These are phyloP conservation scores for Scomber colias DNA, from an alignment of 2,113 vertebrate genomes.

Conservation along the genomic window DNA sequence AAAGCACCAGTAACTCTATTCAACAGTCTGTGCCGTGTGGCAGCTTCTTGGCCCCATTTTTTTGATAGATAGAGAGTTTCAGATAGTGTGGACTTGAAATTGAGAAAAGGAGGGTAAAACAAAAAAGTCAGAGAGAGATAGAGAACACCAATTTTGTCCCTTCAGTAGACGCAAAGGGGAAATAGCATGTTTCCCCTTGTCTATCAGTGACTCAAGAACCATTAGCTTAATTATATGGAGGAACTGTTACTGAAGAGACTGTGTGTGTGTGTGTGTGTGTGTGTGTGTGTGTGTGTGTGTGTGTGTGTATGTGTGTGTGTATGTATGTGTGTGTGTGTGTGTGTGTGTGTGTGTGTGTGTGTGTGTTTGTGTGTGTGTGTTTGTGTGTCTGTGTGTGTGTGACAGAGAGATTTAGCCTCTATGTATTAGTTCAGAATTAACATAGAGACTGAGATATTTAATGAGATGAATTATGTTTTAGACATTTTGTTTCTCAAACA, in stretches of 20 bases:
- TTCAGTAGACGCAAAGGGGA: slow-evolving; percentile 57
- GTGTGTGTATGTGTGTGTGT: background rate
- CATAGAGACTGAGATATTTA: slow-evolving; percentile 43
- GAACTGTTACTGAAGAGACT: slow-evolving; percentile 47
- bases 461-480: slow-evolving; percentile 11
- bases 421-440: slow-evolving; percentile 43
- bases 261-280: slow-evolving; percentile 9
- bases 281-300: slow-evolving; percentile 12
- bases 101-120: slow-evolving; percentile 18
- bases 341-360: too few relatives aligned
- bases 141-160: slow-evolving; percentile 61
- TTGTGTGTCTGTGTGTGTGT: background rate
- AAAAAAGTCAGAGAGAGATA: slow-evolving; percentile 35
- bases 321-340: too few relatives aligned
- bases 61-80: slow-evolving; percentile 27
- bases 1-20: slow-evolving; percentile 22
- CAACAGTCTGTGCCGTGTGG: slow-evolving; percentile 8
- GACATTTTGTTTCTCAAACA: too few relatives aligned
- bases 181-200: slow-evolving; percentile 76
- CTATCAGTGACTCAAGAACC: slow-evolving; percentile 77
- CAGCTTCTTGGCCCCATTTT: slow-evolving; percentile 20
- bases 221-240: slow-evolving; percentile 79
- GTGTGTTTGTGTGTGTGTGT: background rate
- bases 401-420: slow-evolving; percentile 14
- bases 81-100: slow-evolving; percentile 25